phyloP scores from a whole-genome alignment of 2,113 vertebrate genomes.

The Alligator sinensis region DNA sequence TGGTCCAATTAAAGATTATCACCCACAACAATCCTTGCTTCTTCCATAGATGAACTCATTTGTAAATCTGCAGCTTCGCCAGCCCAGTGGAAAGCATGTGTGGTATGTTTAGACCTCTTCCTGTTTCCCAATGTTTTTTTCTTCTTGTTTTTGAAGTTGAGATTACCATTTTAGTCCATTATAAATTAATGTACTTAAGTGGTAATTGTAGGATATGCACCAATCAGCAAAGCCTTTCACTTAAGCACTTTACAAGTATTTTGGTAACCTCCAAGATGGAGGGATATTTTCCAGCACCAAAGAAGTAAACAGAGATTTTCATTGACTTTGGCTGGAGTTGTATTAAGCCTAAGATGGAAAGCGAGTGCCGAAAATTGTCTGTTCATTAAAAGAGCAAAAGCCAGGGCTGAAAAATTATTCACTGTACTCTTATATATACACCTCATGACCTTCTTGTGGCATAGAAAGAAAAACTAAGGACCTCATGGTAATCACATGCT shows the following conservation, averaged over 20 bases:
- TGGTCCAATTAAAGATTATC: too few relatives aligned
- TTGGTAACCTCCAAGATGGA: neutral
- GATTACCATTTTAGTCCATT: neutral
- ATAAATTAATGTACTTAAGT: too few relatives aligned
- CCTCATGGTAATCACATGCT: neutral
- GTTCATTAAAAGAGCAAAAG: neutral
- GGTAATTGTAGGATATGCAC: neutral
- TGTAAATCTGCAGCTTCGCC: neutral
- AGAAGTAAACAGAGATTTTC: neutral
- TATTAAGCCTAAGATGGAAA: neutral
- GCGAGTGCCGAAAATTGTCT: neutral
- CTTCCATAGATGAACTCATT: neutral
- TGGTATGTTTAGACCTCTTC: neutral
- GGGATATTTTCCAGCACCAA: neutral
- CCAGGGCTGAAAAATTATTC: neutral
- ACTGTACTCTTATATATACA: neutral
- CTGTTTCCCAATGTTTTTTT: neutral
- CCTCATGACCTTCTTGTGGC: neutral
- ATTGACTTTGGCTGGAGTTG: neutral
- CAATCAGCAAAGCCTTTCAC: neutral
- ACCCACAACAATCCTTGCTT: too few relatives aligned
- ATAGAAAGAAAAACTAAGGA: neutral
- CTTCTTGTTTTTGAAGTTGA: neutral
- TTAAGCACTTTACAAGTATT: neutral
- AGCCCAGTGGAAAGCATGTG: neutral